phyloP scores from a whole-genome alignment of 2,113 vertebrate species.

The Lophochroa leadbeateri region DNA sequence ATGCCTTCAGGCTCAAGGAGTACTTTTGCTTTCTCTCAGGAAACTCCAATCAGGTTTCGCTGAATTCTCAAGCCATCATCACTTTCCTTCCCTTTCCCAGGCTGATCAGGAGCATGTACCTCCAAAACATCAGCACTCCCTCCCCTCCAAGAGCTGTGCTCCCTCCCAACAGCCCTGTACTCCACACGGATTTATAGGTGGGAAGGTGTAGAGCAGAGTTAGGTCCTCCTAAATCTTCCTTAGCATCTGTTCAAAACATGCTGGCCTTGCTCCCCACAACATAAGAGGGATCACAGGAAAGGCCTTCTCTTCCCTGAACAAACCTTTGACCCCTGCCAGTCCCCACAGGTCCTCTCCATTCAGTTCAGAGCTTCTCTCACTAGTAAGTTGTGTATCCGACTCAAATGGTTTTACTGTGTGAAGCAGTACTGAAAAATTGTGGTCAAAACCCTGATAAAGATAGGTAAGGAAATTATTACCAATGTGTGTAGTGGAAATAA shows the following conservation, averaged over 20 bases:
- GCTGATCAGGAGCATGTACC: background rate
- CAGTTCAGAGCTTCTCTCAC: background rate
- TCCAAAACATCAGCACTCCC: background rate
- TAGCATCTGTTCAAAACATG: background rate
- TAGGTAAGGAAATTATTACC: background rate
- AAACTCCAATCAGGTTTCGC: background rate
- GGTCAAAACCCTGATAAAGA: background rate
- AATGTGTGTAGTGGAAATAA: background rate
- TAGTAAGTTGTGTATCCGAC: background rate
- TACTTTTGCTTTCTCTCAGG: background rate
- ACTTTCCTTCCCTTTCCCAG: background rate
- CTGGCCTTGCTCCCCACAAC: background rate
- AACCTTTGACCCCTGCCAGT: background rate
- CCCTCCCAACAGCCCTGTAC: background rate
- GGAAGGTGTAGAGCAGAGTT: background rate
- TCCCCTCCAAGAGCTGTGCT: background rate
- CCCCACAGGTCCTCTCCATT: background rate
- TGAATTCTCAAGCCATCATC: background rate
- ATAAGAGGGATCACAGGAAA: background rate
- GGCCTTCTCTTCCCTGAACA: background rate
- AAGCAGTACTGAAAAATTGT: background rate
- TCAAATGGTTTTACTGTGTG: background rate
- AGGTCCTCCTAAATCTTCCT: background rate
- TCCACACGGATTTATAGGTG: fast-evolving
- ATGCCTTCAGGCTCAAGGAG: conserved; percentile 35